phyloP scores from a whole-genome alignment of 2,113 vertebrate genomes.

The Festucalex cinctus region DNA sequence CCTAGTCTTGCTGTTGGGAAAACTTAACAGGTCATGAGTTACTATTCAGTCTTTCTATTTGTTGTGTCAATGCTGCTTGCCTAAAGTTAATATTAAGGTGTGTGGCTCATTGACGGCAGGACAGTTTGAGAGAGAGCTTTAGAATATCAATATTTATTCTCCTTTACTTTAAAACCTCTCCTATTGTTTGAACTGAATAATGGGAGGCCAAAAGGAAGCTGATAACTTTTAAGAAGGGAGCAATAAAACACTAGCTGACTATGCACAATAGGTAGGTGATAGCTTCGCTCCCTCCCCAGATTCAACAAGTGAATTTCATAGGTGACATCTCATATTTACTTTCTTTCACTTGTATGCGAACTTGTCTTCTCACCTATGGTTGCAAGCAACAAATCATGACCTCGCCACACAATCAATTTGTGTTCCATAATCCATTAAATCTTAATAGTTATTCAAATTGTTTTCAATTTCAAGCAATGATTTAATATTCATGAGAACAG shows the following conservation, averaged over 20 bases:
- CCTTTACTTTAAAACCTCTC: conserved; percentile 35
- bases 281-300: conserved; percentile 13
- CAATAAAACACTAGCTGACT: conserved; percentile 40
- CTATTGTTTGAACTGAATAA: conserved; percentile 40
- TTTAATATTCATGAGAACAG: background rate
- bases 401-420: background rate
- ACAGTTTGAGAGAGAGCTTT: background rate
- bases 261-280: conserved; percentile 32
- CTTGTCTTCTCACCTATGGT: background rate
- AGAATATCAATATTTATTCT: background rate
- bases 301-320: background rate
- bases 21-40: background rate
- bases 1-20: background rate
- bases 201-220: conserved; percentile 31
- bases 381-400: background rate
- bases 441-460: background rate
- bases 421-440: background rate
- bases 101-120: background rate
- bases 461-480: too few relatives aligned
- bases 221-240: conserved; percentile 33
- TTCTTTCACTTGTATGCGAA: background rate
- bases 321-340: background rate
- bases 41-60: background rate
- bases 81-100: background rate
- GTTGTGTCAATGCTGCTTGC: background rate